These are phyloP conservation scores for Acromyrmex charruanus DNA, from an alignment of 1,140 invertebrate species.

Conservation along the genomic window DNA sequence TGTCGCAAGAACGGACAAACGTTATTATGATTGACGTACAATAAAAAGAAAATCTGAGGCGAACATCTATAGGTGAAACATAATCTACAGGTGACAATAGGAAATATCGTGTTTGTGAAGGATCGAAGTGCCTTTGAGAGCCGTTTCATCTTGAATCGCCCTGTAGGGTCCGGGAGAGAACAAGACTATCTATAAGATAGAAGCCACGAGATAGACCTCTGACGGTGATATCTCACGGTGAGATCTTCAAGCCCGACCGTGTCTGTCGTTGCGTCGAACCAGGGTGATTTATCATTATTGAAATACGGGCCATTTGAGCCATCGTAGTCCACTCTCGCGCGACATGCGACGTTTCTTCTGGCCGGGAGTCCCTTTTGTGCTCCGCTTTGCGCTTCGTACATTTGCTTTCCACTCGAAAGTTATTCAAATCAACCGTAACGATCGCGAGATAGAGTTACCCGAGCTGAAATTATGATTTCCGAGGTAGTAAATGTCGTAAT, in stretches of 20 bases:
- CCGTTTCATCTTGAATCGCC: neutral
- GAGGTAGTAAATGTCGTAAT: neutral
- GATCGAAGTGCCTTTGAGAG: neutral
- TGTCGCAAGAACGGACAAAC: neutral
- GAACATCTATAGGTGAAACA: neutral
- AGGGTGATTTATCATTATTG: slow-evolving; percentile 84
- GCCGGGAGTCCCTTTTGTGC: slow-evolving; percentile 53
- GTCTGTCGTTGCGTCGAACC: slow-evolving; percentile 80
- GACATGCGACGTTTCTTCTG: slow-evolving; percentile 63
- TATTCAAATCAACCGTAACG: slow-evolving; percentile 3
- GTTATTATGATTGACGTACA: neutral
- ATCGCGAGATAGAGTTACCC: neutral
- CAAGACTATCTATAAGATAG: slow-evolving; percentile 72
- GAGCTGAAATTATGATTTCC: neutral
- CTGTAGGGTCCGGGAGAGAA: slow-evolving; percentile 54
- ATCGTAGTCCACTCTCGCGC: slow-evolving; percentile 68
- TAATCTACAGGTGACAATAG: slow-evolving; percentile 4
- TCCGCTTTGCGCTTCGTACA: slow-evolving; percentile 23
- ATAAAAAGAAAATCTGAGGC: neutral
- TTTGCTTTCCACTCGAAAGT: slow-evolving; percentile 28
- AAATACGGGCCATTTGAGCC: slow-evolving; percentile 81
- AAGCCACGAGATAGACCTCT: slow-evolving; percentile 80
- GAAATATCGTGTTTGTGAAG: neutral
- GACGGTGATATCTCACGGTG: slow-evolving; percentile 80
- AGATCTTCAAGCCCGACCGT: slow-evolving; percentile 77